These are phyloP conservation scores for Exephanes ischioxanthus DNA, from an alignment of 2,888 invertebrate species.

Conservation along the genomic window DNA sequence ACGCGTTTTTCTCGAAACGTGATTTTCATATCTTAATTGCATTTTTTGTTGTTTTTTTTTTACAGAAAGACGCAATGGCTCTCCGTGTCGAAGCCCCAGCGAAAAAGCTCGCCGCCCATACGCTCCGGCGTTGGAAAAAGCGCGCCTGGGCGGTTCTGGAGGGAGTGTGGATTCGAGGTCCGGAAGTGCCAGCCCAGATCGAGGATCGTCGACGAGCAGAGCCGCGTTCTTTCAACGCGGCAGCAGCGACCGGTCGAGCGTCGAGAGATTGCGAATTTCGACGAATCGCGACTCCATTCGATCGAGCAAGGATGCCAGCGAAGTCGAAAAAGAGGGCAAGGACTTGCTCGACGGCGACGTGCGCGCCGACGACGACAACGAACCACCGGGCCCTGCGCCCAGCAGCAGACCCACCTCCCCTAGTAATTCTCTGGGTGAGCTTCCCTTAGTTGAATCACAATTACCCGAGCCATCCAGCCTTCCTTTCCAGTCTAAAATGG, in stretches of 20 bases:
- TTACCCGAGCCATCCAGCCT: slow-evolving; percentile 61
- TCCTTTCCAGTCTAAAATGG: background rate
- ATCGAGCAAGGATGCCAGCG: slow-evolving; percentile 78
- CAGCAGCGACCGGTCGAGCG: slow-evolving; percentile 80
- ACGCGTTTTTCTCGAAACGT: background rate
- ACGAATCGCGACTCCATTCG: slow-evolving; percentile 78
- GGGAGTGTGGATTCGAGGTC: slow-evolving; percentile 83
- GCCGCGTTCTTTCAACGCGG: slow-evolving; percentile 78
- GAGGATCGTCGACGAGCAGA: slow-evolving; percentile 73
- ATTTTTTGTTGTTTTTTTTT: slow-evolving; percentile 26
- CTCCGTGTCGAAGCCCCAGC: slow-evolving; percentile 84
- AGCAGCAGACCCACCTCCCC: slow-evolving; percentile 83
- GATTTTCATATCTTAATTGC: background rate
- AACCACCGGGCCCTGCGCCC: slow-evolving; percentile 83
- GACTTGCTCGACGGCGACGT: slow-evolving; percentile 82
- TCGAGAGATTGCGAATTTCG: slow-evolving; percentile 79
- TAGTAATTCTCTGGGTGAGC: slow-evolving; percentile 80
- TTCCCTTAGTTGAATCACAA: slow-evolving; percentile 74
- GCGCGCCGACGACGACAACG: slow-evolving; percentile 84
- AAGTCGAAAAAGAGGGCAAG: slow-evolving; percentile 80
- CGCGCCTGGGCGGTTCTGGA: slow-evolving; percentile 81
- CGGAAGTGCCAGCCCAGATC: slow-evolving; percentile 82
- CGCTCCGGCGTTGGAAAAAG: slow-evolving; percentile 81
- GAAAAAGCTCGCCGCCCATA: slow-evolving; percentile 85
- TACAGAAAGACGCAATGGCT: slow-evolving; percentile 80